Base-by-base conservation (phyloP, 2,888 invertebrate genomes). In the Troglohyphantes excavatus region DNA sequence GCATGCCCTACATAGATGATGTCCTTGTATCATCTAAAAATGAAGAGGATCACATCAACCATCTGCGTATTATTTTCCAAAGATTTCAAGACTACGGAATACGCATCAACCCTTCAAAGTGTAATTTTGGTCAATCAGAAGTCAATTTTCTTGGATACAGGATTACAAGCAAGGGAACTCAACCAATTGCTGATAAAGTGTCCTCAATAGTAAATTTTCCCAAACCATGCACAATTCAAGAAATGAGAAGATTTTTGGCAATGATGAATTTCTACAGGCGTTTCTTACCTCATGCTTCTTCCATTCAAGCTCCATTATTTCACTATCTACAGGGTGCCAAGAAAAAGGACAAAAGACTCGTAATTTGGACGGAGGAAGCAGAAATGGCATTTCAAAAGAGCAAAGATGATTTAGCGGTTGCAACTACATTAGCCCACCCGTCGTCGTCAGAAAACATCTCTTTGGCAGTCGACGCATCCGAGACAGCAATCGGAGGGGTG, bases 301-400 rank as follows among this genome's bases (percentile, higher is more conserved):
- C 6, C 9, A 33, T 29, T 6, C 43, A 75, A 75, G 23, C 27
- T 6, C 23, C 23, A 59, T 53, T 59, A 5, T 27, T 17, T 26
- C 27, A 53, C 19, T 59, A 23, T 6, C 13, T 53, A 0, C 3
- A 53, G 53, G 53, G 53, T 1, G 75, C 59, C 2, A 65, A 79
- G 26, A 67, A 79, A 65, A 79, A 79, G 2, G 65, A 79, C n/a
- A 67, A 43, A 5, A 23, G 43, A 43, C 65, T 27, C 26, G 26
- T 67, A 21, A n/a, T 65, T 19, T 68, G 43, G 70, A 68, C 33
- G 17, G 21, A 27, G 11, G 53, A 46, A 21, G 39, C 81, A 0
- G 27, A 53, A 21, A 6, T 26, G 13, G 6, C 68, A n/a, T 79
- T 79, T 43, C n/a, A 73, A 53, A 9, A 73, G 27, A 27, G 19